Evolutionary conservation across 1,140 invertebrate species (phyloP).

Genomic region (Trachymyrmex cornetzi): DNA sequence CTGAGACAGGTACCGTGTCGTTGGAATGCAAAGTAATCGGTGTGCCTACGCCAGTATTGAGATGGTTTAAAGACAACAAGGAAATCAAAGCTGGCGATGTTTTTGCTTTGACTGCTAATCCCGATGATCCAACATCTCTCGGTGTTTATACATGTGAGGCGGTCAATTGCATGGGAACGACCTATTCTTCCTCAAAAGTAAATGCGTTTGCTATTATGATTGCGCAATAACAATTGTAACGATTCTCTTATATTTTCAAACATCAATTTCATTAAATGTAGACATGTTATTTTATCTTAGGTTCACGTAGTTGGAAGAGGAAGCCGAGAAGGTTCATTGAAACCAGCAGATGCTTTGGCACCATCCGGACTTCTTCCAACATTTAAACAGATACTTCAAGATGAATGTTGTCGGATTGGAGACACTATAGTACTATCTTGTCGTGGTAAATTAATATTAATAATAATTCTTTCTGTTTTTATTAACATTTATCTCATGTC

Average conservation of each 20-base stretch:
- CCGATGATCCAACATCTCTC: slow-evolving; percentile 93
- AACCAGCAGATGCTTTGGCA: slow-evolving; percentile 87
- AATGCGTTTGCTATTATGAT: slow-evolving; percentile 5
- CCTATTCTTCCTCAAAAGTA: slow-evolving; percentile 92
- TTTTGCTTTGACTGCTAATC: slow-evolving; percentile 93
- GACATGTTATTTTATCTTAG: slow-evolving; percentile 61
- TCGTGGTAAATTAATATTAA: slow-evolving; percentile 87
- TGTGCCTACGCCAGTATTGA: slow-evolving; percentile 92
- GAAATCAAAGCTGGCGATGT: slow-evolving; percentile 96
- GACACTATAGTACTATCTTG: slow-evolving; percentile 91
- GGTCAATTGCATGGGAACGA: slow-evolving; percentile 94
- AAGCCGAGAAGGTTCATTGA: slow-evolving; percentile 89
- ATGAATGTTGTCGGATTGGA: slow-evolving; percentile 92
- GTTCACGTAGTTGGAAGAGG: slow-evolving; percentile 91
- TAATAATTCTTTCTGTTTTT: not conserved
- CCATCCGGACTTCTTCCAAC: slow-evolving; percentile 90
- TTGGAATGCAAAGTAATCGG: slow-evolving; percentile 96
- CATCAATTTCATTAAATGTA: not conserved
- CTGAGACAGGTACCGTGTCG: slow-evolving; percentile 95
- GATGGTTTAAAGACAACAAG: slow-evolving; percentile 94
- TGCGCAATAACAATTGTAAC: slow-evolving; percentile 12
- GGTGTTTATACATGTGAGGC: slow-evolving; percentile 95
- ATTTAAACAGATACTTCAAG: slow-evolving; percentile 91
- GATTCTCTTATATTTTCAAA: not conserved
- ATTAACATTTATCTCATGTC: slow-evolving; percentile 55